A percentile compares a stretch with the other conserved stretches of the same genome.
Conservation (phyloP, 2,113 vertebrate species). For the Dicaeum eximium region DNA sequence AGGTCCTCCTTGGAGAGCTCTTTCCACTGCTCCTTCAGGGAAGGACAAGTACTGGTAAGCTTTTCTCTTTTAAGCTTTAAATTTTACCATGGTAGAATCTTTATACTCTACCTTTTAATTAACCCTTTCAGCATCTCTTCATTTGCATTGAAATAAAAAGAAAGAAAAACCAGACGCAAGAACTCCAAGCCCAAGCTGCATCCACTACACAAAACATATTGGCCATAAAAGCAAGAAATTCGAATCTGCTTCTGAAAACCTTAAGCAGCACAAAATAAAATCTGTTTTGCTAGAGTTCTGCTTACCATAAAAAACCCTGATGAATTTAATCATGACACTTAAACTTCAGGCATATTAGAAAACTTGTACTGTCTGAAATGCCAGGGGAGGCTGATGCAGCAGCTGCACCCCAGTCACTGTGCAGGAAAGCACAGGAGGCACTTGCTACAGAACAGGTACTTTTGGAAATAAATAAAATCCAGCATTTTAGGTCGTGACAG, state of each 20-base stretch:
- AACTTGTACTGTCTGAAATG: background rate
- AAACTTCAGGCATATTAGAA: background rate
- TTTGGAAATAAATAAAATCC: background rate
- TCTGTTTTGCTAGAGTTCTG: background rate
- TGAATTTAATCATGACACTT: background rate
- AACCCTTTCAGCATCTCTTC: background rate
- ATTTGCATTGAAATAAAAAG: background rate
- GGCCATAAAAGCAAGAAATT: background rate
- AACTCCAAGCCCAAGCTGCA: background rate
- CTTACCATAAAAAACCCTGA: background rate
- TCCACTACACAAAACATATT: background rate
- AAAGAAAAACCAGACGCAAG: background rate
- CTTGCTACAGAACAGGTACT: background rate
- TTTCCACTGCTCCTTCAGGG: slow-evolving; percentile 89
- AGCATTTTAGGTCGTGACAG: background rate
- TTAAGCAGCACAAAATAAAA: background rate
- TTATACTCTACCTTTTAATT: background rate
- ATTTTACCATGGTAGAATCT: background rate
- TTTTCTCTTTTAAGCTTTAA: background rate
- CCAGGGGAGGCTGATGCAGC: background rate
- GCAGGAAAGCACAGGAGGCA: background rate
- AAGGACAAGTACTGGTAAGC: background rate
- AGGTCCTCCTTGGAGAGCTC: slow-evolving; percentile 92
- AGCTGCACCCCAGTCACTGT: background rate
- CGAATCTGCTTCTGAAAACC: background rate